Evolutionary conservation across 2,888 invertebrate genomes (phyloP).

Genomic region (Ichneumon xanthorius): DNA sequence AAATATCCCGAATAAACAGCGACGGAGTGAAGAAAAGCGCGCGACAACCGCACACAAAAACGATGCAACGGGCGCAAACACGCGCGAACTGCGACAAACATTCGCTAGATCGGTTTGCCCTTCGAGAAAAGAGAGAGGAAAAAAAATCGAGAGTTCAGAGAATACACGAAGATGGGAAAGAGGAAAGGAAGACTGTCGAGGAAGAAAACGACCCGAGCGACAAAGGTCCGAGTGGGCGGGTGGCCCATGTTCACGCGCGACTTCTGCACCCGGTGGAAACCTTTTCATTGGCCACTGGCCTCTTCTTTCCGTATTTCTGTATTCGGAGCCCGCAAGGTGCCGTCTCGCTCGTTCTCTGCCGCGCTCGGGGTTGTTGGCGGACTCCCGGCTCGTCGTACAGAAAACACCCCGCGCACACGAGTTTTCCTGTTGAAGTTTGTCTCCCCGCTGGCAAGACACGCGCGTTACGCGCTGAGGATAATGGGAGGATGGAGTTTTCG

Average conservation of each 20-base stretch:
- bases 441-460: conserved; percentile 78
- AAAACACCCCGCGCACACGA: conserved; percentile 43
- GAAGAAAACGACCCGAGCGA: conserved; percentile 58
- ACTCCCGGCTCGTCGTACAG: conserved; percentile 48
- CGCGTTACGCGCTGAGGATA: conserved; percentile 68
- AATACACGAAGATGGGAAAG: conserved; percentile 10
- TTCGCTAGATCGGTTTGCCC: conserved; percentile 30
- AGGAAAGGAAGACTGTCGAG: conserved; percentile 12
- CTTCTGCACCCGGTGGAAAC: conserved; percentile 61
- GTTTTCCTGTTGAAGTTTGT: conserved; percentile 64
- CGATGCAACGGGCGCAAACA: conserved; percentile 61
- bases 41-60: conserved; percentile 60
- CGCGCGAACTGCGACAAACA: conserved; percentile 43
- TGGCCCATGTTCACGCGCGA: conserved; percentile 69
- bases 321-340: conserved; percentile 57
- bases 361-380: conserved; percentile 48
- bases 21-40: conserved; percentile 22
- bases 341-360: background rate
- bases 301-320: conserved; percentile 17
- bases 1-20: conserved; percentile 67
- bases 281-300: conserved; percentile 54
- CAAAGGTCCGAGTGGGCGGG: conserved; percentile 69
- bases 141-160: background rate
- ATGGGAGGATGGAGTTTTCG: conserved; percentile 23
- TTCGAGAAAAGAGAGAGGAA: conserved; percentile 14